Evolutionary conservation across 2,888 invertebrate species (phyloP), one percentile per base, ranked within the genome.

Genomic region (Rotaria sp.): DNA sequence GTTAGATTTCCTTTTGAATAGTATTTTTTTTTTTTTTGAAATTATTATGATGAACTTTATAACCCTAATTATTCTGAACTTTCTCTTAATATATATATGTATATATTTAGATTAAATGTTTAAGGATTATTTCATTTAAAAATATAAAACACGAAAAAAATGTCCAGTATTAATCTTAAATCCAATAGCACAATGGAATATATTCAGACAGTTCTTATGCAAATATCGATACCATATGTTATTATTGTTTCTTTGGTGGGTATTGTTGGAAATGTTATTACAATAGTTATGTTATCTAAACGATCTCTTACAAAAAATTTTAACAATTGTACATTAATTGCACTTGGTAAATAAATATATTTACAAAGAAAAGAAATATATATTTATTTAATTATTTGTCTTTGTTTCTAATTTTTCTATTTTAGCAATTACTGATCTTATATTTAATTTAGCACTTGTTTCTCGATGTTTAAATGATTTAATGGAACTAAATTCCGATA

Each of bases 251-350:
- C 45, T 3, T 45, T 45, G n/a, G 38, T 45, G n/a, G 80, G 80
- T 15, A 80, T 80, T 80, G n/a, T n/a, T 26, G 80, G 80, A 11
- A 80, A 80, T 45, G 45, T 45, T n/a, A 45, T 80, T 4, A 80
- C 80, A n/a, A 80, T 45, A 24, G 10, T 80, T 13, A 80, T 80
- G 45, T 45, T 80, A 45, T 80, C 80, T 1, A 80, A 45, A 80
- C 45, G 80, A n/a, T 80, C 80, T n/a, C n/a, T 80, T 3, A 45
- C 80, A n/a, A 80, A n/a, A 80, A 80, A 45, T 45, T 80, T 80
- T 13, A 80, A 80, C 38, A 80, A 80, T 80, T 41, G 80, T 45
- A 80, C 80, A 45, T 80, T 80, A 45, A 80, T 80, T 80, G 41
- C 80, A 80, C 45, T 80, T 13, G 80, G 80, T 80, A 80, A 67